phyloP scores from a whole-genome alignment of 1,140 invertebrate genomes.

The Tribolium castaneum region DNA sequence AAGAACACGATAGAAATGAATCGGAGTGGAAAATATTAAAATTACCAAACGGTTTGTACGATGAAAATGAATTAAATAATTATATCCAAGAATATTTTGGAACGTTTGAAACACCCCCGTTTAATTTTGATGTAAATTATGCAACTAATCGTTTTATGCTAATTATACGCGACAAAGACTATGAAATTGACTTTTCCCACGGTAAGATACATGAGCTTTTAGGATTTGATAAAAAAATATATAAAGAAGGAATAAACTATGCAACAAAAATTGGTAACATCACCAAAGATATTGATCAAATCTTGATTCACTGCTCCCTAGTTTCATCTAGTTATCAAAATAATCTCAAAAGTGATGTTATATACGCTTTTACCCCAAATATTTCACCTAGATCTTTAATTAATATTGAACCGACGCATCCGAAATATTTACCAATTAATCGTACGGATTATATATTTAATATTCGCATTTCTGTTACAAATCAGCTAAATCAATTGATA shows the following conservation, averaged over 20 bases:
- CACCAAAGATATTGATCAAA: slow-evolving; percentile 39
- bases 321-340: slow-evolving; percentile 38
- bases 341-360: slow-evolving; percentile 38
- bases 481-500: slow-evolving; percentile 38
- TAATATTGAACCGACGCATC: slow-evolving; percentile 36
- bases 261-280: slow-evolving; percentile 38
- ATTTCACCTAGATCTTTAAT: slow-evolving; percentile 39
- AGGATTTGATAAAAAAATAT: slow-evolving; percentile 34
- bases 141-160: slow-evolving; percentile 35
- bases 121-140: slow-evolving; percentile 40
- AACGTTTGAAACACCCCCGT: slow-evolving; percentile 13
- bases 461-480: slow-evolving; percentile 37
- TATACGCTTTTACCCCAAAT: slow-evolving; percentile 36
- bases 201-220: slow-evolving; percentile 27
- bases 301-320: slow-evolving; percentile 36
- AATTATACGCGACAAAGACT: slow-evolving; percentile 36
- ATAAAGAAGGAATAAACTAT: slow-evolving; percentile 38
- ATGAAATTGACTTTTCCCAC: slow-evolving; percentile 36
- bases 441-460: slow-evolving; percentile 40
- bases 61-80: slow-evolving; percentile 42
- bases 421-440: slow-evolving; percentile 41
- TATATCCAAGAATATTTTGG: slow-evolving; percentile 39
- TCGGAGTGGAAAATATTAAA: slow-evolving; percentile 39
- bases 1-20: slow-evolving; percentile 18
- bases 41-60: slow-evolving; percentile 36